Evolutionary conservation across 2,888 invertebrate species (phyloP).

Genomic region (Pherbina coryleti): DNA sequence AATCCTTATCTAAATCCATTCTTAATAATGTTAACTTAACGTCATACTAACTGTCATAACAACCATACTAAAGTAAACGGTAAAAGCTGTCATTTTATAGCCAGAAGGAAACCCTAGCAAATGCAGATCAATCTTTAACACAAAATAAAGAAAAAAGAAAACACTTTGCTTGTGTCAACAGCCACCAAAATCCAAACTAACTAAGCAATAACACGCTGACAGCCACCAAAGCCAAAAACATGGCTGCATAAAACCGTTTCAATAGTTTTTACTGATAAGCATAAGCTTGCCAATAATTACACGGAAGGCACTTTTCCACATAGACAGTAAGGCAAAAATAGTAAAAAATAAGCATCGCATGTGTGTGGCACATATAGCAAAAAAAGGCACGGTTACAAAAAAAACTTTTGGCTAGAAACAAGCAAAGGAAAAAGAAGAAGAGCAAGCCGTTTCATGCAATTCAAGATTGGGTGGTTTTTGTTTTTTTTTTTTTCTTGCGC

Average conservation of each 20-base stretch:
- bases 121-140: conserved; percentile 20
- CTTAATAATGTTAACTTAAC: conserved; percentile 21
- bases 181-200: background rate
- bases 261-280: conserved; percentile 15
- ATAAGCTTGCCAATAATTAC: conserved; percentile 3
- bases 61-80: conserved; percentile 36
- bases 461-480: conserved; percentile 3
- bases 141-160: background rate
- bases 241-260: background rate
- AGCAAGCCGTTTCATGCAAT: background rate
- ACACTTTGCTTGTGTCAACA: conserved; percentile 5
- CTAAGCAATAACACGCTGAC: background rate
- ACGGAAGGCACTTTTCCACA: background rate
- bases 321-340: background rate
- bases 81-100: conserved; percentile 15
- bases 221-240: background rate
- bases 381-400: background rate
- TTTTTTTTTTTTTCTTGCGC: background rate
- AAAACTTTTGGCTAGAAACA: background rate
- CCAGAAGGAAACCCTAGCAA: background rate
- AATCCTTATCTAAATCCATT: conserved; percentile 1
- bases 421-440: background rate
- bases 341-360: conserved; percentile 1
- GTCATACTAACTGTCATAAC: conserved; percentile 36
- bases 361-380: conserved; percentile 14